Percentiles rank a stretch among this genome's conserved stretches.
Evolutionary conservation across 2,113 vertebrate genomes (phyloP).

Genomic region (Xerus inauris): DNA sequence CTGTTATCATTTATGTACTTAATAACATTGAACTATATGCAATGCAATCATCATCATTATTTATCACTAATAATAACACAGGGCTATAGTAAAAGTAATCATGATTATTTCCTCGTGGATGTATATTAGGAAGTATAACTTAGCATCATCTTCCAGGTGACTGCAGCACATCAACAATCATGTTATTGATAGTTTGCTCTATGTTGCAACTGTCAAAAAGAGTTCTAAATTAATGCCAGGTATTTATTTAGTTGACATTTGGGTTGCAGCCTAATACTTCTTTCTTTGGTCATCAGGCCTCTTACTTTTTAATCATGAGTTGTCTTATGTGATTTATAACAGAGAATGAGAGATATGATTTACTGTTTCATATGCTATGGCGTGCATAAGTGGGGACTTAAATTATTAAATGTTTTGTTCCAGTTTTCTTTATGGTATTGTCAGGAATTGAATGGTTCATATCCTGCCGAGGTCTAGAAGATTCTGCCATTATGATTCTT

Average conservation of each 20-base stretch:
- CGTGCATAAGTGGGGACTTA: not conserved
- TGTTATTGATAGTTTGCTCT: conserved; percentile 41
- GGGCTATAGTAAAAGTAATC: conserved; percentile 29
- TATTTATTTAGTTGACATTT: conserved; percentile 48
- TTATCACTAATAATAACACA: conserved; percentile 54
- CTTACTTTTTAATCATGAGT: not conserved
- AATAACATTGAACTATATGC: not conserved
- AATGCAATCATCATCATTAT: not conserved
- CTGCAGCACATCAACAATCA: not conserved
- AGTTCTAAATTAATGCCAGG: conserved; percentile 31
- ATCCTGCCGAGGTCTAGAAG: conserved; percentile 19
- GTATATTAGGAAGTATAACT: not conserved
- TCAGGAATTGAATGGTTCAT: not conserved
- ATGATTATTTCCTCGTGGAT: conserved; percentile 38
- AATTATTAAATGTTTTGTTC: conserved; percentile 45
- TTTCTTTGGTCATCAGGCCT: not conserved
- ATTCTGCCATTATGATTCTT: conserved; percentile 32
- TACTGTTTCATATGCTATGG: not conserved
- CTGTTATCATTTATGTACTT: conserved; percentile 45
- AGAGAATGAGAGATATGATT: conserved; percentile 32
- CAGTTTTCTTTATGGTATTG: conserved; percentile 24
- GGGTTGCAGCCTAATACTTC: not conserved
- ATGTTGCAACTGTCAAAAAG: conserved; percentile 7
- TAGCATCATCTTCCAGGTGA: not conserved
- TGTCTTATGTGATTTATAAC: not conserved